Evolutionary conservation across 92 coral and sea anemone genomes (phyloP), one percentile per base, ranked within the genome.

Genomic region (Bergia puertoricense): DNA sequence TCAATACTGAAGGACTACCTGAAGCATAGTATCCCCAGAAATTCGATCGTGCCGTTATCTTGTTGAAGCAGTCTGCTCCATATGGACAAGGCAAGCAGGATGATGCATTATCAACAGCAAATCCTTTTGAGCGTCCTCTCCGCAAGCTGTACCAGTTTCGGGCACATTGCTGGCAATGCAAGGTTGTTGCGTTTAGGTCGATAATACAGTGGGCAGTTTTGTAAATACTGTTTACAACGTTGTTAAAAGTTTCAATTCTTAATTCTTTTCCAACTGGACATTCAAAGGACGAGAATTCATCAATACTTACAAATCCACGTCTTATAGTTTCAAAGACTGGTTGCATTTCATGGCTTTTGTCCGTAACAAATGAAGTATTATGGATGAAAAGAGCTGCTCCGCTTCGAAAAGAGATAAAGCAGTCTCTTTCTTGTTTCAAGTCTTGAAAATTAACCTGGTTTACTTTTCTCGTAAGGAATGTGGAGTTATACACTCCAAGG

Each of bases 1-100:
- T 41, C 40, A 91, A 37, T 2, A 11, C 74, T 40, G 89, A 37
- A 30, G 87, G 91, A 22, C 44, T 22, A 0, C n/a, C 23, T 43
- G 77, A 10, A 42, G 73, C 62, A 1, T 13, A 22, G 41, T 81
- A 66, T 1, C 95, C 94, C 94, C 94, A 93, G 79, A 89, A 93
- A 48, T 93, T 89, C 0, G 84, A 67, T 77, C 82, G 83, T 15
- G 96, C 94, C 16, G n/a, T 18, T 18, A 91, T 41, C 6, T 42
- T 74, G 16, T 77, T 42, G 42, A 86, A 30, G 39, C 96, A 94
- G 6, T 18, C 84, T 0, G 92, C 91, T 8, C 96, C 96, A 65
- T 85, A 94, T 0, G 96, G 96, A 84, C 96, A 94, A 39, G 85
- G 90, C 8, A 86, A 75, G 54, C 96, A 94, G 38, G 36, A 13